Conservation (phyloP, 2,797 vertebrate genomes). For the Hafferia zeledoni region DNA sequence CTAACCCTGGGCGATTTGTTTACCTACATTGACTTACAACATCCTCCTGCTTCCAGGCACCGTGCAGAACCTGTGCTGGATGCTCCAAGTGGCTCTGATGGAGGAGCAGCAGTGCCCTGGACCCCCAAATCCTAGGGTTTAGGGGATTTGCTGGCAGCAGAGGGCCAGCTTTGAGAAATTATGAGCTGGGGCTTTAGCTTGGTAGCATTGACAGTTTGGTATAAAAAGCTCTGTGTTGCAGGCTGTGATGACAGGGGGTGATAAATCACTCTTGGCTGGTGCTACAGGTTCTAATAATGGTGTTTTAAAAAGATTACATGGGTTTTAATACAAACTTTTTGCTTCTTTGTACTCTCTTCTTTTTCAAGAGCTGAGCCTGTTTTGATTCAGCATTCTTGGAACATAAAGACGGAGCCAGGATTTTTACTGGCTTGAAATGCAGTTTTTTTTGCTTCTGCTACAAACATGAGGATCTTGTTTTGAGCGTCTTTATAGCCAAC, state of each 20-base stretch:
- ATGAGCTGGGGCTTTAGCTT: not conserved
- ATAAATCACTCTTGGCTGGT: conserved; percentile 50
- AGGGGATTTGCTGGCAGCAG: not conserved
- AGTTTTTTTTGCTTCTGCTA: not conserved
- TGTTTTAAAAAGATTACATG: conserved; percentile 47
- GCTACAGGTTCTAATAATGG: conserved; percentile 43
- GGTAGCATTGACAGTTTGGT: conserved; percentile 33
- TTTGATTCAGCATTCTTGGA: conserved; percentile 39
- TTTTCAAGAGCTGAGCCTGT: not conserved
- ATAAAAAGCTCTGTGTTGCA: conserved; percentile 47
- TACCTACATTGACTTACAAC: not conserved
- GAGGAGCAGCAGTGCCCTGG: not conserved
- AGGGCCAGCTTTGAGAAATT: conserved; percentile 28
- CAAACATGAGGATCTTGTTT: not conserved
- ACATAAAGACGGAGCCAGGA: not conserved
- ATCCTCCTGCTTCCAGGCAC: not conserved
- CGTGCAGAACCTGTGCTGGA: not conserved
- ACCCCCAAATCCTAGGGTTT: not conserved
- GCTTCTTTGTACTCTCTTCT: conserved; percentile 17
- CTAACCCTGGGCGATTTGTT: not conserved
- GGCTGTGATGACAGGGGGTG: conserved; percentile 30
- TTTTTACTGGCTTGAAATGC: conserved; percentile 27
- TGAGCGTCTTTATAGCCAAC: not conserved
- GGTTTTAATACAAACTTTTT: conserved; percentile 43
- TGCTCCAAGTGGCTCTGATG: not conserved